Evolutionary conservation across 2,113 vertebrate genomes (phyloP).

Genomic region (Anoura caudifer): DNA sequence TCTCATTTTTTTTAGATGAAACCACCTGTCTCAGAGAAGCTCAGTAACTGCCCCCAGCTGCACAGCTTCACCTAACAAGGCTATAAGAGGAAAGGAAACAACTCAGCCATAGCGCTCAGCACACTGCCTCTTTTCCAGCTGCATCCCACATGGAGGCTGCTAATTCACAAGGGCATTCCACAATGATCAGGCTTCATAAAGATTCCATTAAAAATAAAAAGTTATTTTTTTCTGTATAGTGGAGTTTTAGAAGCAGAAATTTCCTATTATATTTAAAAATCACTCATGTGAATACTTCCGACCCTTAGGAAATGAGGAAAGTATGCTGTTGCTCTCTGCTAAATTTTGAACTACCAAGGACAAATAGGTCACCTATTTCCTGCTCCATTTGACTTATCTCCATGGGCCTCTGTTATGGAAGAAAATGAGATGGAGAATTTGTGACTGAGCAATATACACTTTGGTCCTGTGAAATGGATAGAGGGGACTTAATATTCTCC

Average conservation of each 20-base stretch:
- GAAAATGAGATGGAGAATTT: conserved; percentile 35
- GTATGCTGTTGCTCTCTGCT: background rate
- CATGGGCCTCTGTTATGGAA: background rate
- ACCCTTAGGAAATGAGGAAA: conserved; percentile 2
- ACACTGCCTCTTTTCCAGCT: background rate
- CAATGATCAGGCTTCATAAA: background rate
- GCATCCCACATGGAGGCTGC: background rate
- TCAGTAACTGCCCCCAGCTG: background rate
- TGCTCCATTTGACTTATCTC: background rate
- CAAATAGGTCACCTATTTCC: conserved; percentile 18
- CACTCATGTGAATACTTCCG: background rate
- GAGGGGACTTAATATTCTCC: conserved; percentile 39
- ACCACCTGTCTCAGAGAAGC: background rate
- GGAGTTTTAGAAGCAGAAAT: background rate
- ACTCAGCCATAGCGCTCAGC: too few relatives aligned
- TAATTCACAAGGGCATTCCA: background rate
- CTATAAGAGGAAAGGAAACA: background rate
- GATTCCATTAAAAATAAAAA: background rate
- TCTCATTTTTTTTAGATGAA: background rate
- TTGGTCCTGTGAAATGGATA: background rate
- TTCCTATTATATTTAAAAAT: conserved; percentile 28
- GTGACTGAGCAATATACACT: background rate
- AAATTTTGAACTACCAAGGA: background rate
- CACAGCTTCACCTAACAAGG: background rate
- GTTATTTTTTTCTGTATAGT: background rate